Percentiles rank a stretch among this genome's conserved stretches.
phyloP scores from a whole-genome alignment of 2,113 vertebrate species.

The Chrysemys picta region DNA sequence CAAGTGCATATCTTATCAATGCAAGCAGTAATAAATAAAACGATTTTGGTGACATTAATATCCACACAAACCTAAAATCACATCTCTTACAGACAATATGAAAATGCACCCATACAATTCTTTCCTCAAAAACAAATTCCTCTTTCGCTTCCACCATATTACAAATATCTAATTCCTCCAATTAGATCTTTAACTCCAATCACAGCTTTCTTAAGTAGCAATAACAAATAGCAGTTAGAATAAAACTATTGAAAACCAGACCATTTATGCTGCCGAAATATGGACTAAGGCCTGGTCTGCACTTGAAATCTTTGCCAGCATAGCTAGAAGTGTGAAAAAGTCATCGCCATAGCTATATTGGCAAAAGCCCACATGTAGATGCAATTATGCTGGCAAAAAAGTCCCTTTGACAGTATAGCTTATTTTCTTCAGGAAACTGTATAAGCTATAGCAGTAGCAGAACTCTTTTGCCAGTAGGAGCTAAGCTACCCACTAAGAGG shows the following conservation, averaged over 20 bases:
- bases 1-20: neutral
- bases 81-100: neutral
- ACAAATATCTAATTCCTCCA: neutral
- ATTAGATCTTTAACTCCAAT: neutral
- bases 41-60: neutral
- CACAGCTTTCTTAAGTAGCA: neutral
- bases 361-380: rapidly evolving
- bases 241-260: neutral
- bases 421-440: neutral
- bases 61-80: neutral
- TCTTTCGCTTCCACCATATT: neutral
- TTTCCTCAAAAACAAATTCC: neutral
- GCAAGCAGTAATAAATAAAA: neutral
- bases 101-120: neutral
- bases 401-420: rapidly evolving
- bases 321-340: neutral
- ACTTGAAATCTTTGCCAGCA: neutral
- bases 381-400: neutral
- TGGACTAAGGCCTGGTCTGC: neutral
- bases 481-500: neutral
- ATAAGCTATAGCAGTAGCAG: neutral
- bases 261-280: neutral
- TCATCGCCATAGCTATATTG: neutral
- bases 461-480: neutral
- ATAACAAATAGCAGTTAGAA: too few relatives aligned